phyloP scores from a whole-genome alignment of 2,797 vertebrate genomes.

The Protosalanx chinensis region DNA sequence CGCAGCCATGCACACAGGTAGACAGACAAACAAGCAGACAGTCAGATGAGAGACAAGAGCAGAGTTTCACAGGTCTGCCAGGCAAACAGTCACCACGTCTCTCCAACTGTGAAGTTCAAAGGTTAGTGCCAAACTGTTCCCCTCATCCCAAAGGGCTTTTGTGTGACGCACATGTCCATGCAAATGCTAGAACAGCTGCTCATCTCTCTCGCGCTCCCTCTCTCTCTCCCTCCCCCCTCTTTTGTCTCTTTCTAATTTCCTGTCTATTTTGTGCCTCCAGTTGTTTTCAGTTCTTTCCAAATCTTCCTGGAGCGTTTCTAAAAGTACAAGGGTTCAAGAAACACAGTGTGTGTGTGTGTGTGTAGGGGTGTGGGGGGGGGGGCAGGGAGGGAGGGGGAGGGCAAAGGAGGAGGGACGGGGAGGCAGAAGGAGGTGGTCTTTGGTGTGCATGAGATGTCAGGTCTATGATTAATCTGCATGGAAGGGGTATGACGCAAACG shows the following conservation, averaged over 20 bases:
- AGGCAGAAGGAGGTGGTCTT: too few species aligned
- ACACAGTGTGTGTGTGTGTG: not conserved
- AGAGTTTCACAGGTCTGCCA: not conserved
- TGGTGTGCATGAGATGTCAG: too few species aligned
- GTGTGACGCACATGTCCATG: constrained; percentile 53
- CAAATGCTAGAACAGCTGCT: constrained; percentile 52
- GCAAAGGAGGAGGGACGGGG: not conserved
- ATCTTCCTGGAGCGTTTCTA: too few species aligned
- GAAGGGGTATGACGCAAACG: too few species aligned
- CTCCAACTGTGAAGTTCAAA: constrained; percentile 26
- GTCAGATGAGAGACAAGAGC: not conserved
- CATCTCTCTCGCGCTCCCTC: constrained; percentile 16
- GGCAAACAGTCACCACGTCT: too few species aligned
- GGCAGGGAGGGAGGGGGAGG: not conserved
- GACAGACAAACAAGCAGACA: not conserved
- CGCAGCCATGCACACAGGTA: not conserved
- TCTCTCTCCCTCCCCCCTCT: constrained; percentile 21
- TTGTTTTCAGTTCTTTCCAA: too few species aligned
- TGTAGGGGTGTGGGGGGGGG: not conserved
- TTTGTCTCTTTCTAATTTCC: not conserved
- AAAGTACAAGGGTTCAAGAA: not conserved
- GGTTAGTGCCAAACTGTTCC: constrained; percentile 53
- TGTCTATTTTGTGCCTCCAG: too few species aligned
- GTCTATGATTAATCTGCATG: too few species aligned
- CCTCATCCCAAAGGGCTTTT: constrained; percentile 46